Evolutionary conservation across 2,113 vertebrate species (phyloP).

Genomic region (Eublepharis macularius): DNA sequence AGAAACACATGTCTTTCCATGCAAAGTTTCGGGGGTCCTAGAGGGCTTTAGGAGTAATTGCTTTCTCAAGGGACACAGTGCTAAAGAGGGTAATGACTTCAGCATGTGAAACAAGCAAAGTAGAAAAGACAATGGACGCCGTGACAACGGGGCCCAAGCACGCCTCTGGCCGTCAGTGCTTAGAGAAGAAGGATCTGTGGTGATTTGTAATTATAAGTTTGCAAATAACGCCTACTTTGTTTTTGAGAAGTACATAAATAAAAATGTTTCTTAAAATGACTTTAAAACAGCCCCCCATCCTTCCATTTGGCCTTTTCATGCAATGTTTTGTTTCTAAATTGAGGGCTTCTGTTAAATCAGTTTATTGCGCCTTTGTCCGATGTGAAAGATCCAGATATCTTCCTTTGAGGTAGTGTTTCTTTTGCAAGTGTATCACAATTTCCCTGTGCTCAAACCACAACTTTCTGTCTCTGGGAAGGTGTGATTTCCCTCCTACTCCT

Average conservation of each 20-base stretch:
- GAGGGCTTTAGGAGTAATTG: neutral
- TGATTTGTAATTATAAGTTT: neutral
- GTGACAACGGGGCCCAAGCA: neutral
- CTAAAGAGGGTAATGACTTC: neutral
- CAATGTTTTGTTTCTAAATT: neutral
- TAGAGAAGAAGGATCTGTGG: neutral
- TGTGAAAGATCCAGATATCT: no score
- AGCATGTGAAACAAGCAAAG: neutral
- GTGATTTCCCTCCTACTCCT: no score
- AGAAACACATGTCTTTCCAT: neutral
- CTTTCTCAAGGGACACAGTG: neutral
- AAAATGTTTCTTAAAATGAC: neutral
- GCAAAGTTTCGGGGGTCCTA: neutral
- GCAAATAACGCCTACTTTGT: neutral
- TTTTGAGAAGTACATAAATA: neutral
- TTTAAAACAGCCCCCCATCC: neutral
- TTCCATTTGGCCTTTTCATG: neutral
- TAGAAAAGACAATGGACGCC: neutral
- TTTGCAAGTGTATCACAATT: no score
- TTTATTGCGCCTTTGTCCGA: neutral
- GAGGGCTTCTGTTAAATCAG: neutral
- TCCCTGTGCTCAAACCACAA: no score
- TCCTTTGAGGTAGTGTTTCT: no score
- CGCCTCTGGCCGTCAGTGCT: neutral
- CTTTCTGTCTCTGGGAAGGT: no score